Base-by-base conservation (phyloP, 2,113 vertebrate species). In the Mormoops blainvillei region DNA sequence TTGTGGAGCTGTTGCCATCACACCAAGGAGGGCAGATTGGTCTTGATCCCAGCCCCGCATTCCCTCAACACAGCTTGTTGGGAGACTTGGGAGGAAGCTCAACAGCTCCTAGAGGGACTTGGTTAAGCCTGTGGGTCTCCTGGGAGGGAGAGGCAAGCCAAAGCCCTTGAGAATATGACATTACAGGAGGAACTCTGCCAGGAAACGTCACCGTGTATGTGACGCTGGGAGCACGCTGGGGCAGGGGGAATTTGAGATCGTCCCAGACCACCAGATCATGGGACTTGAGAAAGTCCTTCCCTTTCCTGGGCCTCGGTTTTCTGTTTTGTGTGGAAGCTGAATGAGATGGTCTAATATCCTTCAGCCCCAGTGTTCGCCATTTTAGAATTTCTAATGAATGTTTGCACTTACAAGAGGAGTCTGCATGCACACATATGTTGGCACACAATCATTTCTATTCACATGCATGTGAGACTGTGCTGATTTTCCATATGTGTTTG, bases 191-290 rank as follows among this genome's bases (percentile, higher is more conserved):
- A 52, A 11, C 15, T 33, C 28, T 13, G 48, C 20, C 1, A 7
- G 41, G 1, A 18, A 12, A 1, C 9, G 11, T 63, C 52, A 87
- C 4, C 16, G 13, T 5, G 10, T 3, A 19, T 2, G 13, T 1
- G 13, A 14, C 14, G 2, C 7, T 3, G 11, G 0, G 15, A 0
- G 18, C 0, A 3, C 8, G 0, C 0, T 43, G 73, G 22, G 11
- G 45, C 22, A 4, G 45, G 54, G 33, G 38, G 3, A 31, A 13
- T 2, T 20, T 1, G 28, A 43, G 43, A 36, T 33, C 58, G 26
- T 48, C 18, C 67, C n/a, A 52, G 74, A n/a, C 12, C 56, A 26
- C 12, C 26, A 11, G 12, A 7, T 56, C 18, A 10, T 36, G 48
- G 41, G 28, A 43, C 63, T 61, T 24, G 12, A 92, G 68, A 36